Conservation (phyloP, 1,140 invertebrate species). For the Procambarus virginalis region DNA sequence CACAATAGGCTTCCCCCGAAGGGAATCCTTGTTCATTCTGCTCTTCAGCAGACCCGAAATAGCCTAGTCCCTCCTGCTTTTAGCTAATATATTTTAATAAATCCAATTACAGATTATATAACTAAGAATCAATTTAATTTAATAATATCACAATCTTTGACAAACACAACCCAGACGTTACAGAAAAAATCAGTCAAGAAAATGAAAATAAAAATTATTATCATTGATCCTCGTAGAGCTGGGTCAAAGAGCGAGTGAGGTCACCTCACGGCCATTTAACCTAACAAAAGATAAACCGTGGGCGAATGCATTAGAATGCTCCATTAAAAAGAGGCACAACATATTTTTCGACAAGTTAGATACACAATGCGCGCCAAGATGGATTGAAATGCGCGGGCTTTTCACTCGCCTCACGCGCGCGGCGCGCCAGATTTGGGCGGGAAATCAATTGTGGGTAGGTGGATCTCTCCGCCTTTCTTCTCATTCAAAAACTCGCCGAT, state of each 20-base stretch:
- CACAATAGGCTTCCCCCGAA: background rate
- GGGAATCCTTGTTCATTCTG: background rate
- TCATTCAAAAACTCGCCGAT: background rate
- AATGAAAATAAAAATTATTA: too few species aligned
- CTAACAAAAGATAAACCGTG: constrained; percentile 11
- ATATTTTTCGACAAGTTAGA: constrained; percentile 39
- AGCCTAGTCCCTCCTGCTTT: background rate
- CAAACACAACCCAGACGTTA: background rate
- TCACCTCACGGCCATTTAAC: background rate
- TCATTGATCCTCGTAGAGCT: too few species aligned
- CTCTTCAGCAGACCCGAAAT: background rate
- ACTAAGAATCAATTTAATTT: background rate
- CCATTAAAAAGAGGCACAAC: constrained; percentile 46
- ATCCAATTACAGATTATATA: background rate
- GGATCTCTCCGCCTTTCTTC: constrained; percentile 1
- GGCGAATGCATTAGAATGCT: constrained; percentile 31
- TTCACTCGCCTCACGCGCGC: constrained; percentile 20
- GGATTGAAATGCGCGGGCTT: constrained; percentile 34
- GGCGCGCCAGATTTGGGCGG: background rate
- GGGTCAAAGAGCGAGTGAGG: background rate
- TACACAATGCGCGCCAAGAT: constrained; percentile 21
- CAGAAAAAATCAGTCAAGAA: background rate
- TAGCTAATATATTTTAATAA: background rate
- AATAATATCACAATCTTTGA: background rate
- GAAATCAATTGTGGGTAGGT: constrained; percentile 19